Evolutionary conservation across 2,113 vertebrate genomes (phyloP), one percentile per base, ranked within the genome.

Genomic region (Anas platyrhynchos): DNA sequence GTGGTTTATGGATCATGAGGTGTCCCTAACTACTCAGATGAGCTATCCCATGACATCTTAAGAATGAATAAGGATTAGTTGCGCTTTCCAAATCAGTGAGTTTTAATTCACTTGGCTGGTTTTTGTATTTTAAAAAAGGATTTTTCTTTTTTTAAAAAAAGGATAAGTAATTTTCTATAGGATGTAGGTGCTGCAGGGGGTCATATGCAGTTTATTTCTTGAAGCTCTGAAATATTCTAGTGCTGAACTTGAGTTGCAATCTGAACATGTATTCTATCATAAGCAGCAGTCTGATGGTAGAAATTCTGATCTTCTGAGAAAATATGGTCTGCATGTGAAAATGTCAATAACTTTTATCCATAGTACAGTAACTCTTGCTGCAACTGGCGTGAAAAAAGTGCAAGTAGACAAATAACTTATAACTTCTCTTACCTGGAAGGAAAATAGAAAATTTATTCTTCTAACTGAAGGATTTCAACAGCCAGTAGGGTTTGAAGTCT

Each of bases 371-470:
- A n/a, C 44, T 94, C 63, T 61, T 73, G 38, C 22, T 92, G 86
- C 52, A 80, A 29, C 43, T 74, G 66, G 72, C 90, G 66, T 85
- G 89, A 94, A 93, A 94, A 94, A 86, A 76, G n/a, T 58, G 46
- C 56, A 80, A 69, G 43, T 36, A 77, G 66, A 69, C 50, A 76
- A 65, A 59, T 92, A 67, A 72, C 21, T 36, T 92, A 85, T 83
- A 65, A 41, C n/a, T 27, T 20, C 11, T 50, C 54, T 75, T 92
- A 41, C 58, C 67, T 86, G 46, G 74, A 63, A 91, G 71, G 44
- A 74, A 84, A 92, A 43, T 78, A 48, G 61, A 86, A 80, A 46
- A 73, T 72, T 26, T 86, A 27, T 79, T 78, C 62, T 74, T 77
- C 50, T 84, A 71, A 52, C 63, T 17, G 15, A 82, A 86, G 27